Evolutionary conservation across 2,113 vertebrate genomes (phyloP).

Genomic region (Brachypteracias leptosomus): DNA sequence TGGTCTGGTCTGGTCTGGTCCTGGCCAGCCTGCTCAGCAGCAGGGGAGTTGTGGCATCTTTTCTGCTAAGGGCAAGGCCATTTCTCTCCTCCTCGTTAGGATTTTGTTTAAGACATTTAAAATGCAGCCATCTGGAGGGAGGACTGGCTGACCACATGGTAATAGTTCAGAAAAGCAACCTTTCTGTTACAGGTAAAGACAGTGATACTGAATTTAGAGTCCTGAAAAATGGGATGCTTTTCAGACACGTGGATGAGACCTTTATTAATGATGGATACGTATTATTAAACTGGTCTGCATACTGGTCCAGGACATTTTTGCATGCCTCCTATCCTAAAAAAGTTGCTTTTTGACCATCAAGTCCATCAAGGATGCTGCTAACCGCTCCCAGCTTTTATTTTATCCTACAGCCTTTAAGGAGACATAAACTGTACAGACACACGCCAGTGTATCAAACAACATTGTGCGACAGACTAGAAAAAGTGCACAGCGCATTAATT

Average conservation of each 20-base stretch:
- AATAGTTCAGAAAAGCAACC: not conserved
- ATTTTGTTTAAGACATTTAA: not conserved
- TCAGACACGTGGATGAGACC: not conserved
- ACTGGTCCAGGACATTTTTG: not conserved
- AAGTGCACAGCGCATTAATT: not conserved
- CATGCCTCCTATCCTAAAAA: not conserved
- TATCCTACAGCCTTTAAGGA: not conserved
- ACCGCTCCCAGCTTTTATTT: not conserved
- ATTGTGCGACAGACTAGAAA: not conserved
- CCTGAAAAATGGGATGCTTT: not conserved
- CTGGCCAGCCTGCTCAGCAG: conserved; percentile 8
- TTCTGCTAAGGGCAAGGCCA: not conserved
- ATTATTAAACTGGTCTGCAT: not conserved
- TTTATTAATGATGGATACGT: not conserved
- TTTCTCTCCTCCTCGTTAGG: not conserved
- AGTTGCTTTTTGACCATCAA: not conserved
- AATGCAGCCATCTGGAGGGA: not conserved
- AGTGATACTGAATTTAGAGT: not conserved
- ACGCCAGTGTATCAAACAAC: not conserved
- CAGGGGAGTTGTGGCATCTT: not conserved
- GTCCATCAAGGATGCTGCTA: not conserved
- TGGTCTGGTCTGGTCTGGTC: conserved; percentile 42
- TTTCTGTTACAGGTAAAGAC: not conserved
- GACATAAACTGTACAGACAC: not conserved
- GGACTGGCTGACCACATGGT: not conserved